Conservation (phyloP, 2,888 invertebrate species). For the Ophioninae sp. region DNA sequence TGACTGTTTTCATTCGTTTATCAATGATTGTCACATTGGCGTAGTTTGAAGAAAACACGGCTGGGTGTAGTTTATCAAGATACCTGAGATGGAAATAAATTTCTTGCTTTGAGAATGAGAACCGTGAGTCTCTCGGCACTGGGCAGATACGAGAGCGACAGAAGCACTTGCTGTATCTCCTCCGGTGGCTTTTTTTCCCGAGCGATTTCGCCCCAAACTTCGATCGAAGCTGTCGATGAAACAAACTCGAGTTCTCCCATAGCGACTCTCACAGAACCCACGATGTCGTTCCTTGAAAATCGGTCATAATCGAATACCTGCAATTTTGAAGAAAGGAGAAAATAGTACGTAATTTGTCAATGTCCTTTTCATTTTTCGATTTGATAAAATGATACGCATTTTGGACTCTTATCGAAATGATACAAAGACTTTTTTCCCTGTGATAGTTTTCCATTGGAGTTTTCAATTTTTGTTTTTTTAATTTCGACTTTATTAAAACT, state of each 20-base stretch:
- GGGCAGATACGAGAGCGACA: conserved; percentile 93
- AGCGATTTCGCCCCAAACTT: conserved; percentile 94
- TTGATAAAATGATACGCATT: not conserved
- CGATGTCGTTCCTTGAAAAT: conserved; percentile 93
- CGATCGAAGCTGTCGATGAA: conserved; percentile 87
- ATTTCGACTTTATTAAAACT: too few species aligned
- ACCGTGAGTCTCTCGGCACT: conserved; percentile 93
- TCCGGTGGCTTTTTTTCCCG: conserved; percentile 91
- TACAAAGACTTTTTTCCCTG: too few species aligned
- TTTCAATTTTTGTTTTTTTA: too few species aligned
- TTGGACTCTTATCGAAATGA: not conserved
- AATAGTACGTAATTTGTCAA: not conserved
- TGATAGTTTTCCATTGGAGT: too few species aligned
- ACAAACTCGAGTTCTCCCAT: conserved; percentile 91
- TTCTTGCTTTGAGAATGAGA: conserved; percentile 91
- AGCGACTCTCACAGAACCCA: conserved; percentile 91
- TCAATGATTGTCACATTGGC: not conserved
- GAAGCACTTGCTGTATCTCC: conserved; percentile 90
- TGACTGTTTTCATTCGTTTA: not conserved
- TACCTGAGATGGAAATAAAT: conserved; percentile 88
- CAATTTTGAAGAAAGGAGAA: not conserved
- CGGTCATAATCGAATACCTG: conserved; percentile 85
- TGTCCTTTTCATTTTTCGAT: not conserved
- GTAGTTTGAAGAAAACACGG: too few species aligned
- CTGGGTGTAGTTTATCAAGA: not conserved